Percentiles rank a stretch among this genome's conserved stretches.
These are phyloP conservation scores for Arion vulgaris DNA, from an alignment of 1,140 invertebrate genomes.

Conservation along the genomic window DNA sequence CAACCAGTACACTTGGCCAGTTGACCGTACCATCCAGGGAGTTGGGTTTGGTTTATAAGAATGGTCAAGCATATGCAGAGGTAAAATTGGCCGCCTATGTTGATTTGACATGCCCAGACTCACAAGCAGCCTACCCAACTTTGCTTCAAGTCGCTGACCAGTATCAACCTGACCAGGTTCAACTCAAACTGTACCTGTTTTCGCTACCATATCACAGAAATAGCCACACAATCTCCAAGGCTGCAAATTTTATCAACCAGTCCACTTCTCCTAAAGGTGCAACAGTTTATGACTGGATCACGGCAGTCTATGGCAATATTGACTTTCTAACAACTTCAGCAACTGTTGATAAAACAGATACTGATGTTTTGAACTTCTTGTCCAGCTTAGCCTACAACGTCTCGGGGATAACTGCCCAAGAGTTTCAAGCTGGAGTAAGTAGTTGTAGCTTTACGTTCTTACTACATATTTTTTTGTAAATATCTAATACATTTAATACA, in stretches of 20 bases:
- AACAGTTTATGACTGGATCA: conserved; percentile 41
- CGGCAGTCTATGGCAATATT: conserved; percentile 43
- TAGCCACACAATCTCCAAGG: conserved; percentile 45
- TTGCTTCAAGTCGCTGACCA: conserved; percentile 43
- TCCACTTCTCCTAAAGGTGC: background rate
- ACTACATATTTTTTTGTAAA: background rate
- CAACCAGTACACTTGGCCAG: background rate
- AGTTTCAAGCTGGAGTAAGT: conserved; percentile 9
- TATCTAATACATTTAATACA: background rate
- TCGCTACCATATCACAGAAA: conserved; percentile 55
- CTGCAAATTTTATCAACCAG: conserved; percentile 20
- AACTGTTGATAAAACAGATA: conserved; percentile 37
- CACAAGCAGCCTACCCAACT: conserved; percentile 35
- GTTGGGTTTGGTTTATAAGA: conserved; percentile 46
- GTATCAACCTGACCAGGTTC: conserved; percentile 39
- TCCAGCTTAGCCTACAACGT: background rate
- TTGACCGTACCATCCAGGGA: conserved; percentile 25
- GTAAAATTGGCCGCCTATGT: conserved; percentile 46
- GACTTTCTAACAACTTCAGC: conserved; percentile 43
- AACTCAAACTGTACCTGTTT: conserved; percentile 43
- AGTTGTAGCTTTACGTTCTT: background rate
- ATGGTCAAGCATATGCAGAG: conserved; percentile 25
- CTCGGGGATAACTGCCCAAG: background rate
- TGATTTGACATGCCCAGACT: conserved; percentile 49
- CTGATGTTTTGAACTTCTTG: conserved; percentile 28